These are phyloP conservation scores for Apamea sordens DNA, from an alignment of 2,888 invertebrate species.

Conservation along the genomic window DNA sequence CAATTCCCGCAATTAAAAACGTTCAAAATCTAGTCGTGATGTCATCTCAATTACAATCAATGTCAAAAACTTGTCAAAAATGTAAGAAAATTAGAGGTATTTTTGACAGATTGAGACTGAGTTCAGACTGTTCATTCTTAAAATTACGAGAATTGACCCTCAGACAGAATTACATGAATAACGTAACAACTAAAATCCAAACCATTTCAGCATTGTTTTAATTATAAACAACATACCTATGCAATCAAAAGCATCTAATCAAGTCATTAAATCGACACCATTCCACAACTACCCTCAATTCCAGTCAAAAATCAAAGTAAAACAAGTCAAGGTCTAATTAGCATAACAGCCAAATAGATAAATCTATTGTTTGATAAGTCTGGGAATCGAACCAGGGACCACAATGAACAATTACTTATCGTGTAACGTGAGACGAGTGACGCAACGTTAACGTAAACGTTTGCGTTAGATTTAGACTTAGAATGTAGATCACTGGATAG, in stretches of 20 bases:
- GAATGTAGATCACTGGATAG: constrained; percentile 43
- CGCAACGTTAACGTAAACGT: constrained; percentile 49
- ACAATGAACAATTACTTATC: constrained; percentile 78
- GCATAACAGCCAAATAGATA: constrained; percentile 70
- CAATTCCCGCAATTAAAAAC: too few relatives aligned
- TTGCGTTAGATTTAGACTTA: constrained; percentile 18
- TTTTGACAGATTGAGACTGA: too few relatives aligned
- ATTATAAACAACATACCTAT: constrained; percentile 1
- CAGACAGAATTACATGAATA: background rate
- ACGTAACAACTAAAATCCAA: background rate
- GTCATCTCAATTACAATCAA: too few relatives aligned
- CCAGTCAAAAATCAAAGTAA: constrained; percentile 36
- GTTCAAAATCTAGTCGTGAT: too few relatives aligned
- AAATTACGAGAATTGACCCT: too few relatives aligned
- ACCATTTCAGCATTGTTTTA: background rate
- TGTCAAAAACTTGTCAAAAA: too few relatives aligned
- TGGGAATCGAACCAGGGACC: constrained; percentile 77
- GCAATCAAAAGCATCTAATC: constrained; percentile 4
- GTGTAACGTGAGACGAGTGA: constrained; percentile 66
- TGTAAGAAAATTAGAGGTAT: too few relatives aligned
- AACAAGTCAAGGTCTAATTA: constrained; percentile 74
- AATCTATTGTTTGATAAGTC: constrained; percentile 75
- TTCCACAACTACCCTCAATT: constrained; percentile 35
- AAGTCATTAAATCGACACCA: constrained; percentile 19
- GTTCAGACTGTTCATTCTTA: too few relatives aligned